A percentile compares a stretch with the other conserved stretches of the same genome.
phyloP scores from a whole-genome alignment of 2,113 vertebrate species.

The Neodon shergylaensis region DNA sequence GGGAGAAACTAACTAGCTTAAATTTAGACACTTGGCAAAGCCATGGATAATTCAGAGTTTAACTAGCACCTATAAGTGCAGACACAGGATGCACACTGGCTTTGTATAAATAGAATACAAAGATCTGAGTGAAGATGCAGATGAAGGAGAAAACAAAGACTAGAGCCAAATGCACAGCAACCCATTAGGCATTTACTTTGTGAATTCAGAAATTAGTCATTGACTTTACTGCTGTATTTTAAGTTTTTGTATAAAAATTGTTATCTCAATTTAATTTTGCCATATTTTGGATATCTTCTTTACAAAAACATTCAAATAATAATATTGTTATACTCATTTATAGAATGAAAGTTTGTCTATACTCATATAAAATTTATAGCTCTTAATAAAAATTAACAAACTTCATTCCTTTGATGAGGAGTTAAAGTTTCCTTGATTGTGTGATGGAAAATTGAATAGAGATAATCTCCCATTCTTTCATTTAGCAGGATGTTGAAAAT shows the following conservation, averaged over 20 bases:
- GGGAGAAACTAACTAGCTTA: background rate
- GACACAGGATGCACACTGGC: background rate
- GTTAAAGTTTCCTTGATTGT: constrained; percentile 10
- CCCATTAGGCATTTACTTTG: background rate
- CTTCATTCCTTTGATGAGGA: background rate
- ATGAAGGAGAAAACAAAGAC: background rate
- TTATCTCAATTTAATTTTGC: background rate
- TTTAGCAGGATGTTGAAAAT: background rate
- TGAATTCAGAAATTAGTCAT: background rate
- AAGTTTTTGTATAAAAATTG: background rate
- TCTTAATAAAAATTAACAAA: constrained; percentile 16
- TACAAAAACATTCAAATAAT: background rate
- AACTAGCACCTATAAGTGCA: background rate
- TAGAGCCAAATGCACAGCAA: background rate
- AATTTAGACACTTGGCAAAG: background rate
- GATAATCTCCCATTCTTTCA: background rate
- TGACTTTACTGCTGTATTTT: background rate
- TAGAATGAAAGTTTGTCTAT: background rate
- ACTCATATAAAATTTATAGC: constrained; percentile 9
- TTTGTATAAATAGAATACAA: background rate
- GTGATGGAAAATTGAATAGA: background rate
- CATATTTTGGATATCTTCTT: background rate
- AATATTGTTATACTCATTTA: background rate
- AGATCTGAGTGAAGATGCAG: background rate
- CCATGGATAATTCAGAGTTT: background rate